Conservation (phyloP, 2,888 invertebrate species). For the Drosophila yooni region DNA sequence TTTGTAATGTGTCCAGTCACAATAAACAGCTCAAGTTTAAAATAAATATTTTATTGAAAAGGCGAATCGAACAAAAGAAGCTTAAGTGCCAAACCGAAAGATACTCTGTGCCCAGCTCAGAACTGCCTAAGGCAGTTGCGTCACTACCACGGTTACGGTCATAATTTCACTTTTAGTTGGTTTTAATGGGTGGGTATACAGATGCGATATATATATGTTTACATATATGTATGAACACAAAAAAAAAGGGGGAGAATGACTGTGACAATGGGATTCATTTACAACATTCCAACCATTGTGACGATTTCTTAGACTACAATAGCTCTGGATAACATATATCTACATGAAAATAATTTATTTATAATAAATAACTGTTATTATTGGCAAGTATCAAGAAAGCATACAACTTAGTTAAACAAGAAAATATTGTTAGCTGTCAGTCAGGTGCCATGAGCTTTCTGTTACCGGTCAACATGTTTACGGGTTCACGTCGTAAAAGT, state of each 20-base stretch:
- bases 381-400: not conserved
- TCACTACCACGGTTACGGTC: not conserved
- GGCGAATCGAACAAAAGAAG: not conserved
- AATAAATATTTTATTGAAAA: conserved; percentile 7
- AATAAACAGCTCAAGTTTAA: conserved; percentile 27
- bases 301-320: conserved; percentile 2
- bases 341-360: conserved; percentile 1
- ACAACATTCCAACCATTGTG: conserved; percentile 2
- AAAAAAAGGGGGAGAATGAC: conserved; percentile 2
- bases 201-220: not conserved
- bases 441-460: conserved; percentile 81
- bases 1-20: conserved; percentile 22
- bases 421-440: not conserved
- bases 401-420: not conserved
- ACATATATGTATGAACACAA: not conserved
- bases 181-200: not conserved
- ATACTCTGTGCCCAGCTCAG: not conserved
- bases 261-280: conserved; percentile 31
- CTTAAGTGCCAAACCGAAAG: not conserved
- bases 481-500: conserved; percentile 82
- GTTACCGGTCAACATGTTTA: conserved; percentile 82
- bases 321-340: not conserved
- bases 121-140: not conserved
- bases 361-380: not conserved
- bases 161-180: not conserved